Conservation (phyloP, 2,113 vertebrate genomes). For the Tichodroma muraria region DNA sequence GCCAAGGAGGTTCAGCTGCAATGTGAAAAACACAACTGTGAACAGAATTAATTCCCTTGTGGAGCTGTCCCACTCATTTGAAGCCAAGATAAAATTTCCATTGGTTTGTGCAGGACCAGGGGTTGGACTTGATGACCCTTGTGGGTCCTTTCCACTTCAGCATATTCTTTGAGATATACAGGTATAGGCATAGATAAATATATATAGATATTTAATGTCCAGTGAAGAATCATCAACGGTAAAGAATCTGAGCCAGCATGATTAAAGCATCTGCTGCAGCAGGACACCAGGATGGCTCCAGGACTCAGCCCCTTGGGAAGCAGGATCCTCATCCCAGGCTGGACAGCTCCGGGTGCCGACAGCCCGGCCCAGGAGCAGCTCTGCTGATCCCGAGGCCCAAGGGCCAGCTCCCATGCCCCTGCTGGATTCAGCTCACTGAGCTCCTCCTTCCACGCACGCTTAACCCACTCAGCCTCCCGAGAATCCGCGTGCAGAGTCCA, state of each 20-base stretch:
- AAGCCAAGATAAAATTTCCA: not conserved
- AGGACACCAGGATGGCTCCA: fast-evolving
- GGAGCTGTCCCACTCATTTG: not conserved
- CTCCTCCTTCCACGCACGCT: not conserved
- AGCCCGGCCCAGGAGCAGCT: not conserved
- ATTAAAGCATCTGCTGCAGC: not conserved
- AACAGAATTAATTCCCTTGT: not conserved
- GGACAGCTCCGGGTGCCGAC: not conserved
- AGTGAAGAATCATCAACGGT: not conserved
- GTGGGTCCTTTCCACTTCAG: not conserved
- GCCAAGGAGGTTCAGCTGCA: not conserved
- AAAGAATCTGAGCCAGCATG: not conserved
- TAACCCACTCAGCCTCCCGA: not conserved
- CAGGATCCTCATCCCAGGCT: not conserved
- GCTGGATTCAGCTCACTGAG: not conserved
- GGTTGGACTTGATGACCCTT: not conserved
- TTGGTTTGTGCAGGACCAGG: not conserved
- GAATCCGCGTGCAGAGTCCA: not conserved
- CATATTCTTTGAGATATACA: not conserved
- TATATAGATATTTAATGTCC: not conserved
- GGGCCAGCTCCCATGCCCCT: not conserved
- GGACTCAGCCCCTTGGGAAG: not conserved
- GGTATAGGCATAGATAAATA: not conserved
- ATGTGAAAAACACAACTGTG: not conserved
- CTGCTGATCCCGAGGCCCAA: fast-evolving